phyloP scores from a whole-genome alignment of 2,888 invertebrate species.

The Carpatolechia fugitivella region DNA sequence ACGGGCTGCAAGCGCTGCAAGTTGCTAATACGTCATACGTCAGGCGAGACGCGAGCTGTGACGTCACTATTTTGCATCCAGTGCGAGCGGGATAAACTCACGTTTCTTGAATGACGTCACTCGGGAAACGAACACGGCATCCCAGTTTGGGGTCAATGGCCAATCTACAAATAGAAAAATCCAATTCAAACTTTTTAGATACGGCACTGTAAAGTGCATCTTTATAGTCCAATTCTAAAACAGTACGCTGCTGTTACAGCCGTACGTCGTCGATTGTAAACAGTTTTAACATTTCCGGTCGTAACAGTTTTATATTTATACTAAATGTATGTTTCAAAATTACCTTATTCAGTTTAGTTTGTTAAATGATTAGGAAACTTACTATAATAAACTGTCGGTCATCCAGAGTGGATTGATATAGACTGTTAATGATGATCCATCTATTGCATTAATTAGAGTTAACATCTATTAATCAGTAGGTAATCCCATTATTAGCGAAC shows the following conservation, averaged over 20 bases:
- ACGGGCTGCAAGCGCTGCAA: background rate
- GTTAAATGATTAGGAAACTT: too few species aligned
- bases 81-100: constrained; percentile 56
- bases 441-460: too few species aligned
- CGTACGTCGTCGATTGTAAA: background rate
- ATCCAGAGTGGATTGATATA: too few species aligned
- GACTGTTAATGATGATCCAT: too few species aligned
- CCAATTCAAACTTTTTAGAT: constrained; percentile 43
- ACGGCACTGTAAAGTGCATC: constrained; percentile 25
- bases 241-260: background rate
- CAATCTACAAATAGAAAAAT: constrained; percentile 78
- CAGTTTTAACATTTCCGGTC: constrained; percentile 1
- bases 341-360: too few species aligned
- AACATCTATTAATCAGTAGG: too few species aligned
- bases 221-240: constrained; percentile 21
- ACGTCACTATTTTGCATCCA: constrained; percentile 32
- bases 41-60: background rate
- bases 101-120: constrained; percentile 75
- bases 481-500: too few species aligned
- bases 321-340: too few species aligned
- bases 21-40: constrained; percentile 5
- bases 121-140: constrained; percentile 75
- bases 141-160: constrained; percentile 77
- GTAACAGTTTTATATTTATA: background rate
- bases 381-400: too few species aligned